These are phyloP conservation scores for Andrena bicolor DNA, from an alignment of 2,888 invertebrate species.

Conservation along the genomic window DNA sequence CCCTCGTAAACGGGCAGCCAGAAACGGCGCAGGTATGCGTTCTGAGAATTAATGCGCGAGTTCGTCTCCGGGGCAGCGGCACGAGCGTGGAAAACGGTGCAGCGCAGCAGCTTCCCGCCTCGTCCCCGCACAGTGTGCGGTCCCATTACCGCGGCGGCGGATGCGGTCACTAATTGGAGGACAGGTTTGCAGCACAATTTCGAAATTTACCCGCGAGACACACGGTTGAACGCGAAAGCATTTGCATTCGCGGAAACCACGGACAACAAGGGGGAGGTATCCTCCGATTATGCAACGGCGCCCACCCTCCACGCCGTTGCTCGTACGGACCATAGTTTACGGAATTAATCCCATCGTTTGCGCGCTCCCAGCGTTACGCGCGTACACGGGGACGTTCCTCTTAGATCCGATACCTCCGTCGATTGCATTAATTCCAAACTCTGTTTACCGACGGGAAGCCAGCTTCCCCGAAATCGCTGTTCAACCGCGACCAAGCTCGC, in stretches of 20 bases:
- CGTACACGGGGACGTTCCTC: neutral
- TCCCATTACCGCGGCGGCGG: conserved; percentile 34
- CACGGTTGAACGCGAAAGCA: conserved; percentile 39
- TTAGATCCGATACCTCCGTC: no score
- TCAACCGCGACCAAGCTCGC: no score
- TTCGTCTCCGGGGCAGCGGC: neutral
- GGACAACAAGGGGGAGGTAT: neutral
- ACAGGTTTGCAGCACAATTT: conserved; percentile 60
- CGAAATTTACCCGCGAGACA: conserved; percentile 60
- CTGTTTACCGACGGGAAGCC: no score
- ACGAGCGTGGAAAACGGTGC: neutral
- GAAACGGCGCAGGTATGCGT: no score
- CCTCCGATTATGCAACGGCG: conserved; percentile 28
- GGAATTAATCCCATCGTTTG: conserved; percentile 27
- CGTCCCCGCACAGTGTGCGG: neutral
- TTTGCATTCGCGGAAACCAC: conserved; percentile 58
- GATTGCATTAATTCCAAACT: no score
- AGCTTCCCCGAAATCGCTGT: no score
- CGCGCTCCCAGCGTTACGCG: neutral
- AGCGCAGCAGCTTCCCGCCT: neutral
- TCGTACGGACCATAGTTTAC: conserved; percentile 19
- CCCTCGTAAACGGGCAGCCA: no score
- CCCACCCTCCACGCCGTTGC: neutral
- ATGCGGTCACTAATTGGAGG: conserved; percentile 63
- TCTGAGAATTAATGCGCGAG: neutral